Conservation (phyloP, 2,888 invertebrate species). For the Thumatha senex region DNA sequence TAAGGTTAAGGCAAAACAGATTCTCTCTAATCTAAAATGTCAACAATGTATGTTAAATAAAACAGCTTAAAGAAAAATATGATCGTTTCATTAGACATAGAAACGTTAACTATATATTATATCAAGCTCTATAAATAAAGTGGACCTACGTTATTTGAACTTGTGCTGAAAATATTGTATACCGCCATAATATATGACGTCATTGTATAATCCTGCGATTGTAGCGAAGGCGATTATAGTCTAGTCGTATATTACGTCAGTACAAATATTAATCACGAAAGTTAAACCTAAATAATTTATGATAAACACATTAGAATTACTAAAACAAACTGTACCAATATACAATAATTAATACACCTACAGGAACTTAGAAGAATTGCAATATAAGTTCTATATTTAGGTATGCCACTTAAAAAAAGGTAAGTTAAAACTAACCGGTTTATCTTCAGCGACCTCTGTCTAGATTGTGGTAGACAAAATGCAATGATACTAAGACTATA, state of each 20-base stretch:
- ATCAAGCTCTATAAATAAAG: conserved; percentile 76
- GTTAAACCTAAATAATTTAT: conserved; percentile 78
- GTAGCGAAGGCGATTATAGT: conserved; percentile 16
- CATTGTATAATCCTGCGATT: conserved; percentile 20
- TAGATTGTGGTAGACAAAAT: conserved; percentile 53
- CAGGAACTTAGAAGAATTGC: conserved; percentile 84
- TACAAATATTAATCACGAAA: conserved; percentile 65
- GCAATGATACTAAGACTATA: conserved; percentile 62
- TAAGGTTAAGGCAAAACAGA: conserved; percentile 82
- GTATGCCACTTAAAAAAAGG: conserved; percentile 79
- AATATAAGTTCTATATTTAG: conserved; percentile 82
- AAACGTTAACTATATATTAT: conserved; percentile 51
- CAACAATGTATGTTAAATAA: conserved; percentile 82
- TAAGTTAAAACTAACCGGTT: conserved; percentile 60
- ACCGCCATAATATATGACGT: conserved; percentile 62
- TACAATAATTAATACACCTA: conserved; percentile 81
- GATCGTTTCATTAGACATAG: conserved; percentile 53
- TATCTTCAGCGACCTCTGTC: conserved; percentile 44
- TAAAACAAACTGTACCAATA: conserved; percentile 82
- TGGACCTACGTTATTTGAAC: conserved; percentile 81
- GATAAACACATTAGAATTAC: conserved; percentile 76
- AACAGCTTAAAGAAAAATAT: conserved; percentile 71
- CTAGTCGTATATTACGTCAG: conserved; percentile 60
- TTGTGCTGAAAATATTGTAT: conserved; percentile 74
- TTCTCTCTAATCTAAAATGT: conserved; percentile 79